These are phyloP conservation scores for Magallana ariakensis DNA, from an alignment of 1,140 invertebrate genomes.

Conservation along the genomic window DNA sequence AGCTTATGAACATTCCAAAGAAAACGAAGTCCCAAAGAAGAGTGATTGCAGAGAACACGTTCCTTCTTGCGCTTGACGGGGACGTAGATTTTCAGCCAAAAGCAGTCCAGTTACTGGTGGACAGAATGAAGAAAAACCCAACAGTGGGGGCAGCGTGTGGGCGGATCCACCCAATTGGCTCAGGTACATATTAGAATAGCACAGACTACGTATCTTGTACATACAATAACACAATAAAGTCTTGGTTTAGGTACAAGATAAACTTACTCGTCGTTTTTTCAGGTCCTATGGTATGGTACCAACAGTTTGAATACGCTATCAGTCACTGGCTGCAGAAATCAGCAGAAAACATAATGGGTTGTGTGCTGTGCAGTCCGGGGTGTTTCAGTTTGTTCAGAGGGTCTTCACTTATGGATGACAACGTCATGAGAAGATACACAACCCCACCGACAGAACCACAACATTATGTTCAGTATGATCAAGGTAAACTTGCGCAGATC, in stretches of 20 bases:
- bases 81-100: slow-evolving; percentile 83
- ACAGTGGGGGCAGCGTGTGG: slow-evolving; percentile 83
- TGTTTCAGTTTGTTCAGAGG: slow-evolving; percentile 84
- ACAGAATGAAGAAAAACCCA: slow-evolving; percentile 82
- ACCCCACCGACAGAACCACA: slow-evolving; percentile 81
- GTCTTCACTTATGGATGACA: slow-evolving; percentile 84
- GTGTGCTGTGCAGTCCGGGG: slow-evolving; percentile 84
- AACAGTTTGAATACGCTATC: slow-evolving; percentile 85
- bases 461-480: slow-evolving; percentile 85
- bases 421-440: slow-evolving; percentile 84
- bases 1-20: slow-evolving; percentile 58
- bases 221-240: too few species aligned
- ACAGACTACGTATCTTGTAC: neutral
- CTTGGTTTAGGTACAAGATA: too few species aligned
- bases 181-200: slow-evolving; percentile 68
- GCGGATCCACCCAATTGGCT: slow-evolving; percentile 81
- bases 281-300: slow-evolving; percentile 84
- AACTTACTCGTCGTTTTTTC: neutral
- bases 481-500: slow-evolving; percentile 77
- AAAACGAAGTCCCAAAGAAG: slow-evolving; percentile 91
- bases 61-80: slow-evolving; percentile 82
- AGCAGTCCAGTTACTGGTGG: slow-evolving; percentile 81
- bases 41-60: slow-evolving; percentile 84
- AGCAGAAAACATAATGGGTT: slow-evolving; percentile 85
- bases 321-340: slow-evolving; percentile 86